phyloP scores from a whole-genome alignment of 92 coral and sea anemone genomes.

The Zoanthus solanderi region DNA sequence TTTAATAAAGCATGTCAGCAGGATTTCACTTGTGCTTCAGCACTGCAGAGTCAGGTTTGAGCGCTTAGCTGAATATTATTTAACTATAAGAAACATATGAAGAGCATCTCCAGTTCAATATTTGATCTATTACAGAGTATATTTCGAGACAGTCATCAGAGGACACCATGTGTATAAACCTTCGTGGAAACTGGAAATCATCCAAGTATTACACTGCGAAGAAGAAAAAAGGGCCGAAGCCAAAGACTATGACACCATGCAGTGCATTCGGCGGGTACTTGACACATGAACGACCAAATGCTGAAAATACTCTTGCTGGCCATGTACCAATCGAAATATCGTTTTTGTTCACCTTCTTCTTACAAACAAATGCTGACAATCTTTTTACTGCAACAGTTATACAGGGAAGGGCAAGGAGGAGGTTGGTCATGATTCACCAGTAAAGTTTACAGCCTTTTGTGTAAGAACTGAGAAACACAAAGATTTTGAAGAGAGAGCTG shows the following conservation, averaged over 20 bases:
- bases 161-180: constrained; percentile 27
- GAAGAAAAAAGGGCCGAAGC: constrained; percentile 9
- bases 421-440: no score
- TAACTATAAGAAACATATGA: constrained; percentile 37
- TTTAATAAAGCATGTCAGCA: no score
- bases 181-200: constrained; percentile 29
- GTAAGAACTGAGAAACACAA: background rate
- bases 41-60: no score
- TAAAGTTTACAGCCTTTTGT: background rate
- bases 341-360: no score
- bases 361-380: background rate
- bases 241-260: background rate
- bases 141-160: constrained; percentile 19
- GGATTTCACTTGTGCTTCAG: no score
- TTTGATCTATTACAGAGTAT: constrained; percentile 16
- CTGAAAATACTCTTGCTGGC: background rate
- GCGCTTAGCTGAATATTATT: background rate
- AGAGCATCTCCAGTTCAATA: constrained; percentile 25
- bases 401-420: background rate
- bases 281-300: background rate
- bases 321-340: no score
- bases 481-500: background rate
- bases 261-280: constrained; percentile 1
- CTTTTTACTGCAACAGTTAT: background rate
- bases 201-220: constrained; percentile 11